These are phyloP conservation scores for Pelvicachromis taeniatus DNA, from an alignment of 2,113 vertebrate species.

Conservation along the genomic window DNA sequence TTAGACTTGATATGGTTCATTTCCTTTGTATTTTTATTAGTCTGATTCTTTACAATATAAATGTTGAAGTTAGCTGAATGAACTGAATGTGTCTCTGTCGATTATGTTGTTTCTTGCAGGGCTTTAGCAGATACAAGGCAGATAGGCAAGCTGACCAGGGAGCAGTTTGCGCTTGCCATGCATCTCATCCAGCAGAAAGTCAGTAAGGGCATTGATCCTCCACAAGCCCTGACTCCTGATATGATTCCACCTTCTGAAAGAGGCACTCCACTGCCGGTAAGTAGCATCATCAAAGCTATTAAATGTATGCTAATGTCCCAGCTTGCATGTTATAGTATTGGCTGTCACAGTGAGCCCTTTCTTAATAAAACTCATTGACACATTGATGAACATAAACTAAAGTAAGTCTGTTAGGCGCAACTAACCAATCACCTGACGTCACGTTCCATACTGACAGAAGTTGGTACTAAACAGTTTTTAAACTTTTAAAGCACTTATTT, in stretches of 20 bases:
- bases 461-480: too few relatives aligned
- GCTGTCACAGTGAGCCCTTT: neutral
- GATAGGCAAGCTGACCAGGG: slow-evolving; percentile 89
- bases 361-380: too few relatives aligned
- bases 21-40: neutral
- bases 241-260: slow-evolving; percentile 96
- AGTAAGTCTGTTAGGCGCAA: too few relatives aligned
- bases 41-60: neutral
- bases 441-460: too few relatives aligned
- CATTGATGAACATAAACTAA: too few relatives aligned
- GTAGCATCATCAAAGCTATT: slow-evolving; percentile 7
- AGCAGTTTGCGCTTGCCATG: slow-evolving; percentile 96
- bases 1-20: neutral
- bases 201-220: slow-evolving; percentile 91
- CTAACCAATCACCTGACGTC: too few relatives aligned
- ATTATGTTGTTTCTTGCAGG: slow-evolving; percentile 68
- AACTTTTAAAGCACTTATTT: too few relatives aligned
- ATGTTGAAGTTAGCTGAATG: neutral
- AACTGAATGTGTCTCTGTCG: neutral
- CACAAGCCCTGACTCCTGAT: slow-evolving; percentile 84
- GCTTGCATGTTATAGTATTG: neutral
- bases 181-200: slow-evolving; percentile 97
- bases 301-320: neutral
- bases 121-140: slow-evolving; percentile 92
- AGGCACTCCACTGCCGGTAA: slow-evolving; percentile 81